These are phyloP conservation scores for Agapornis roseicollis DNA, from an alignment of 2,113 vertebrate genomes.

Conservation along the genomic window DNA sequence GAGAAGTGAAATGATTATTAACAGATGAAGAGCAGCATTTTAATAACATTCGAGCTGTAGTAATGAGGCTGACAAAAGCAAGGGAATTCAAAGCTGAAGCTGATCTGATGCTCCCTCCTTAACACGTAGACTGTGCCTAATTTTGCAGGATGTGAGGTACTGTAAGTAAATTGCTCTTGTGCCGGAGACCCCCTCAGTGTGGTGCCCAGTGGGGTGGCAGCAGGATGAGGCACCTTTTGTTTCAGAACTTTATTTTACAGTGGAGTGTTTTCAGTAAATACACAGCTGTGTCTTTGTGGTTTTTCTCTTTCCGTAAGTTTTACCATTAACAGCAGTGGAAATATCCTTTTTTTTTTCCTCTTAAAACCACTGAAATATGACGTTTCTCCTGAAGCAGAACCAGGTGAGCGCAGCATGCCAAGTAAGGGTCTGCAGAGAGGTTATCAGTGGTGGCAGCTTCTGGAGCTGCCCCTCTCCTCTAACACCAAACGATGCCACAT, in stretches of 20 bases:
- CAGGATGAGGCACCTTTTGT: constrained; percentile 43
- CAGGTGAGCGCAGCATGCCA: neutral
- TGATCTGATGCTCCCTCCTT: constrained; percentile 44
- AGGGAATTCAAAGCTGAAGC: constrained; percentile 54
- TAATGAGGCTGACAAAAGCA: constrained; percentile 73
- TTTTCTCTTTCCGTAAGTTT: neutral
- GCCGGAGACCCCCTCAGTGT: neutral
- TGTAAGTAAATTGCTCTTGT: neutral
- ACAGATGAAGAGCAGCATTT: constrained; percentile 70
- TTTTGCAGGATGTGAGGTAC: constrained; percentile 17
- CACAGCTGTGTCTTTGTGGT: neutral
- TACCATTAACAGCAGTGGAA: neutral
- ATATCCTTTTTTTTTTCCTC: neutral
- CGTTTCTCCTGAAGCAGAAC: neutral
- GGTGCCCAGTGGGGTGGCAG: constrained; percentile 37
- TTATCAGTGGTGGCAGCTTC: neutral
- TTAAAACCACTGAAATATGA: neutral
- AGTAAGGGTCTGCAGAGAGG: neutral
- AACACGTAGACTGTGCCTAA: constrained; percentile 20
- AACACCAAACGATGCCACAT: neutral
- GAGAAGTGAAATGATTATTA: constrained; percentile 70
- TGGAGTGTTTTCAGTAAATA: constrained; percentile 36
- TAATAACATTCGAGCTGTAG: constrained; percentile 67
- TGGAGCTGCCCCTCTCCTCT: neutral
- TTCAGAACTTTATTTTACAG: constrained; percentile 19